Conservation (phyloP, 2,888 invertebrate species). For the Lathronympha strigana region DNA sequence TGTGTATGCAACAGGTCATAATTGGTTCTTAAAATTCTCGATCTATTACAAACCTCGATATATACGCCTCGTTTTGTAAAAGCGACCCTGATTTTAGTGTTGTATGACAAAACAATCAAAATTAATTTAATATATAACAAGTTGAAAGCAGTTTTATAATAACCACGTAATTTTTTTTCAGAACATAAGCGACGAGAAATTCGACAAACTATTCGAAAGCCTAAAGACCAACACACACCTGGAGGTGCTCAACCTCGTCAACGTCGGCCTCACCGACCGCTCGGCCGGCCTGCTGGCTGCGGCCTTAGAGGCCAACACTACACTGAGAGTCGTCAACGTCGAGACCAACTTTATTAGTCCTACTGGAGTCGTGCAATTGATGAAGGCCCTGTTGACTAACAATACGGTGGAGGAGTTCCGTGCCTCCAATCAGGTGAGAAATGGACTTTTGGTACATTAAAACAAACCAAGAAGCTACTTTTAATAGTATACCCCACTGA, state of each 20-base stretch:
- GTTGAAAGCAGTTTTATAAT: too few species aligned
- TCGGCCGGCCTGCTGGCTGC: slow-evolving; percentile 92
- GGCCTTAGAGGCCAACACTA: slow-evolving; percentile 91
- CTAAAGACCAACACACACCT: slow-evolving; percentile 95
- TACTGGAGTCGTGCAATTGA: slow-evolving; percentile 91
- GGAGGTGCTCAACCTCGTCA: slow-evolving; percentile 95
- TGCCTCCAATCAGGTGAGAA: slow-evolving; percentile 97
- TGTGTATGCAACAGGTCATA: too few species aligned
- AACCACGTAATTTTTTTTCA: slow-evolving; percentile 70
- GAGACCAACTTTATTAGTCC: slow-evolving; percentile 99
- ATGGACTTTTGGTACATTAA: not conserved
- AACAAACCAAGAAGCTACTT: too few species aligned
- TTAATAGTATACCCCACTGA: too few species aligned
- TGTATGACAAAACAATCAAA: too few species aligned
- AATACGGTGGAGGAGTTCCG: slow-evolving; percentile 97
- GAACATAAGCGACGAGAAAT: slow-evolving; percentile 98
- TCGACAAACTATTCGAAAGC: slow-evolving; percentile 94
- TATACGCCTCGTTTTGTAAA: too few species aligned
- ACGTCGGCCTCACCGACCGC: slow-evolving; percentile 96
- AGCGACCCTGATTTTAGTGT: too few species aligned
- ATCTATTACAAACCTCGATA: too few species aligned
- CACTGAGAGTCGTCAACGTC: slow-evolving; percentile 93
- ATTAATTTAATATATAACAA: too few species aligned
- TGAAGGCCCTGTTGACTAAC: slow-evolving; percentile 93
- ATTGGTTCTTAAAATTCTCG: too few species aligned